Evolutionary conservation across 1,140 invertebrate species (phyloP).

Genomic region (Gerris buenoi): DNA sequence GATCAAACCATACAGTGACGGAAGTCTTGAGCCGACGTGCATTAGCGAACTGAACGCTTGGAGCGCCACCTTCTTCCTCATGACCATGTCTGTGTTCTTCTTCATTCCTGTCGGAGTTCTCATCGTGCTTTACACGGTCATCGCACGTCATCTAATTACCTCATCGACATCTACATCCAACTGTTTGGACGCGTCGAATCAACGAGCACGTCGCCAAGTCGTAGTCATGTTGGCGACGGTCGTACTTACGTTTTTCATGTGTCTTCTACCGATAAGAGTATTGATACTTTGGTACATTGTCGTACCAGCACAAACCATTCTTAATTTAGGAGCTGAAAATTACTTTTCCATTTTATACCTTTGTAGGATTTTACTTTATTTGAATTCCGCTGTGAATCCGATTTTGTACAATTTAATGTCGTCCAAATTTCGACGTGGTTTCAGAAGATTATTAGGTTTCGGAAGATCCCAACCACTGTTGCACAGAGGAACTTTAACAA

Average conservation of each 20-base stretch:
- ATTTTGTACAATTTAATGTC: constrained; percentile 73
- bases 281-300: constrained; percentile 68
- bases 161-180: constrained; percentile 39
- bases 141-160: constrained; percentile 53
- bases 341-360: constrained; percentile 69
- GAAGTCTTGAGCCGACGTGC: constrained; percentile 36
- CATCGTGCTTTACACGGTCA: constrained; percentile 56
- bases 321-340: constrained; percentile 45
- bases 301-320: constrained; percentile 39
- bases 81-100: constrained; percentile 57
- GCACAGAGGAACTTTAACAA: constrained; percentile 19
- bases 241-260: constrained; percentile 71
- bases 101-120: constrained; percentile 57
- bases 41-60: constrained; percentile 48
- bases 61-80: constrained; percentile 54
- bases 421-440: constrained; percentile 64
- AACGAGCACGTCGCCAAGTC: constrained; percentile 47
- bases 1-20: constrained; percentile 36
- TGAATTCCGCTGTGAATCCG: constrained; percentile 72
- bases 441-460: constrained; percentile 44
- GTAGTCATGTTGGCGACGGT: constrained; percentile 70
- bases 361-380: constrained; percentile 66
- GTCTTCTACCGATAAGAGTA: constrained; percentile 66
- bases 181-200: constrained; percentile 37
- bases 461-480: constrained; percentile 13